phyloP scores from a whole-genome alignment of 2,113 vertebrate species.

The Ptilorrhoa leucosticta region DNA sequence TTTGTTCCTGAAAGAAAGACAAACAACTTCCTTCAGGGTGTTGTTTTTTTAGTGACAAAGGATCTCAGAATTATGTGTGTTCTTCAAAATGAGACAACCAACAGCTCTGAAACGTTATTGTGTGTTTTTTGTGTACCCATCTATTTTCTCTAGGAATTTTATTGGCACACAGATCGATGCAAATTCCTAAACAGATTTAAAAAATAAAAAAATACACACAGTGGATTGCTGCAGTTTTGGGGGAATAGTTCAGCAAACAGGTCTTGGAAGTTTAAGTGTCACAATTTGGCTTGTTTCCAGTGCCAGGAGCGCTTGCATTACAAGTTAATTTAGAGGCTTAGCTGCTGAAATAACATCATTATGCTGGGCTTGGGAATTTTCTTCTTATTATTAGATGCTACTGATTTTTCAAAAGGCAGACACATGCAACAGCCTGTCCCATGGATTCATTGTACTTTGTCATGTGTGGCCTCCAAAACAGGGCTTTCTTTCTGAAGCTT shows the following conservation, averaged over 20 bases:
- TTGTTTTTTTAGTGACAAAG: background rate
- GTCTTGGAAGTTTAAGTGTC: background rate
- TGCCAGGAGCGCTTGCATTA: background rate
- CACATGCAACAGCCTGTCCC: accelerated
- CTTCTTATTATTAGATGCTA: background rate
- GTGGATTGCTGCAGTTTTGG: background rate
- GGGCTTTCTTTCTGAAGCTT: background rate
- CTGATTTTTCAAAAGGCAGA: background rate
- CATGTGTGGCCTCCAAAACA: background rate
- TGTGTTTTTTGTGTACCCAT: background rate
- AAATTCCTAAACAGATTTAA: background rate
- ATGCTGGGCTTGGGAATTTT: background rate
- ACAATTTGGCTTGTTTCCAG: background rate
- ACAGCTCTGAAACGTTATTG: background rate
- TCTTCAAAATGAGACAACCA: background rate
- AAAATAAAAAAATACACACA: background rate
- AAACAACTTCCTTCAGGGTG: background rate
- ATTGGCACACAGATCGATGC: accelerated
- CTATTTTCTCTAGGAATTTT: background rate
- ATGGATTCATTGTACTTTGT: background rate
- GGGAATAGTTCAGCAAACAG: background rate
- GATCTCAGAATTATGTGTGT: background rate
- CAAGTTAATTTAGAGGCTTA: constrained; percentile 2
- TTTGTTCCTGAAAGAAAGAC: constrained; percentile 27
- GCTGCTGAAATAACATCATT: background rate